phyloP scores from a whole-genome alignment of 2,888 invertebrate genomes.

The Caprella mutica region DNA sequence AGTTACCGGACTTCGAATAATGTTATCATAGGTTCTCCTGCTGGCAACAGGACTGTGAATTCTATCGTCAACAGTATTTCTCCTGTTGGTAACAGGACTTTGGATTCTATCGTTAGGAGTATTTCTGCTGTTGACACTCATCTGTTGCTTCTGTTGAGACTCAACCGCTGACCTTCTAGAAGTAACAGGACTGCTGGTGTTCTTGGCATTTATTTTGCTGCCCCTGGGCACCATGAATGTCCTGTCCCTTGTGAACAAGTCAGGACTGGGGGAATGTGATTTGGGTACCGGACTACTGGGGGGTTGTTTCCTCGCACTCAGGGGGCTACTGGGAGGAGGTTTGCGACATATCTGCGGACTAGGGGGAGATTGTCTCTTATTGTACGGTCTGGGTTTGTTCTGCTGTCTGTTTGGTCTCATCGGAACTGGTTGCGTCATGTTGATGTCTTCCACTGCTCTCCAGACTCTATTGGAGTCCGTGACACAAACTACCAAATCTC shows the following conservation, averaged over 20 bases:
- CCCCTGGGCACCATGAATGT: not conserved
- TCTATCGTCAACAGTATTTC: not conserved
- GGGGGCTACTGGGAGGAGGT: not conserved
- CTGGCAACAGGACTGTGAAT: not conserved
- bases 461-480: slow-evolving; percentile 8
- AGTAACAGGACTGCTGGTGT: not conserved
- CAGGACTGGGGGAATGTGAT: too few relatives aligned
- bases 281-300: too few relatives aligned
- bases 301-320: not conserved
- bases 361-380: not conserved
- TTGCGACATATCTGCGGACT: not conserved
- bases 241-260: too few relatives aligned
- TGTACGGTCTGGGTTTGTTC: slow-evolving; percentile 7
- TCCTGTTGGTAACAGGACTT: not conserved
- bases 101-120: not conserved
- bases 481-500: slow-evolving; percentile 15
- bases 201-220: too few relatives aligned
- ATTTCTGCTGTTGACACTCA: not conserved
- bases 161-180: not conserved
- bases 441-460: slow-evolving; percentile 12
- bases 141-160: too few relatives aligned
- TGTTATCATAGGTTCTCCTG: too few relatives aligned
- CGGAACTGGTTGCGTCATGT: slow-evolving; percentile 28
- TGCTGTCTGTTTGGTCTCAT: slow-evolving; percentile 20
- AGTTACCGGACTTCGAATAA: too few relatives aligned